Conservation (phyloP, 1,140 invertebrate species). For the Rhopalosiphum padi region DNA sequence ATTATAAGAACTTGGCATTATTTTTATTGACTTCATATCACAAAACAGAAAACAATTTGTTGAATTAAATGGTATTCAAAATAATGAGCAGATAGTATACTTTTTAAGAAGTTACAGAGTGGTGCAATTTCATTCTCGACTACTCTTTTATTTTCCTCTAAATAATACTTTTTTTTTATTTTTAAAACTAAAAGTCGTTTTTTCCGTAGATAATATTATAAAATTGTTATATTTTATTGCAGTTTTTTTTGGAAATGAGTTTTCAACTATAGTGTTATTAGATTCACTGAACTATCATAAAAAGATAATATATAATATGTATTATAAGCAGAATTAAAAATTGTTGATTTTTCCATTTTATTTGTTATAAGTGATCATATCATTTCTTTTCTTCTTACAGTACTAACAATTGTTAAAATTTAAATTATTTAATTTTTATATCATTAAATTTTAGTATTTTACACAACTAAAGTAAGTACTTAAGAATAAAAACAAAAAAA, state of each 20-base stretch:
- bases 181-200: background rate
- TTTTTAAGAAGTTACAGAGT: background rate
- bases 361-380: background rate
- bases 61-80: conserved; percentile 27
- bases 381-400: background rate
- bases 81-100: background rate
- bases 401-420: background rate
- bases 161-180: background rate
- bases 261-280: background rate
- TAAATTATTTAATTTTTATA: background rate
- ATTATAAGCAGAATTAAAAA: background rate
- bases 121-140: background rate
- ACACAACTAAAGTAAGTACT: too few species aligned
- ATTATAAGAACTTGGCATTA: conserved; percentile 23
- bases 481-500: too few species aligned
- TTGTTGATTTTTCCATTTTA: background rate
- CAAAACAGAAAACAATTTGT: conserved; percentile 33
- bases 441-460: too few species aligned
- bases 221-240: background rate
- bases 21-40: conserved; percentile 18
- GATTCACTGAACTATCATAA: background rate
- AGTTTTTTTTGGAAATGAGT: background rate
- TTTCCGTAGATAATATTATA: background rate
- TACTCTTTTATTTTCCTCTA: background rate
- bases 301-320: background rate